Base-by-base conservation (phyloP, 2,113 vertebrate genomes). In the Ahaetulla prasina region DNA sequence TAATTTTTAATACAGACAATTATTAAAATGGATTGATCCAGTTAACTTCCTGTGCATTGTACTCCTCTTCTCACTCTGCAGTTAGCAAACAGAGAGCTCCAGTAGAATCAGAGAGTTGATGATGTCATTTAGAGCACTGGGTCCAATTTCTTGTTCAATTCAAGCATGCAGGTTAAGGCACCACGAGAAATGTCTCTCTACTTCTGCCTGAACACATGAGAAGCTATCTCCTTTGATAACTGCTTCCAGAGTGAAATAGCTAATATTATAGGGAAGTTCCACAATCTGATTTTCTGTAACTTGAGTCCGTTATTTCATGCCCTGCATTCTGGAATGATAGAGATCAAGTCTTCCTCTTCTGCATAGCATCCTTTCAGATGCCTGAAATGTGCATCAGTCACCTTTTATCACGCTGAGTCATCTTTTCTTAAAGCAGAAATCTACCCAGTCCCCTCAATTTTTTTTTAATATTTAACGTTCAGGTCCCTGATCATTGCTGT, bases 11-110 rank as follows among this genome's bases (percentile, higher is more conserved):
- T 43, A 55, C 25, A 89, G 45, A 85, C 91, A 92, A 60, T 92
- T 92, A 89, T 89, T 84, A 92, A 92, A 92, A 22, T 43, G 18
- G 91, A 89, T 92, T 89, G 68, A 92, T 85, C 45, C 20, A 10
- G 52, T 18, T 27, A 49, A 49, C 30, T 85, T 85, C 57, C 89
- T 89, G 87, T 55, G 30, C 35, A 57, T 49, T 30, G 7, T 57
- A 52, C 55, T 20, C 8, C 27, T 20, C 39, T 84, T 39, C 43
- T n/a, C 47, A 3, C 3, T 89, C 12, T 63, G 47, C 2, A n/a
- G 25, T 22, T 54, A 85, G 91, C 86, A 54, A 43, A 54, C n/a
- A 43, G 30, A 68, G 60, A n/a, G 8, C 12, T 7, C 35, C 39
- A 8, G 5, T 35, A 85, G 49, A 53, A 89, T 20, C 16, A 80